Evolutionary conservation across 2,797 vertebrate genomes (phyloP).

Genomic region (Hozukius guyotensis): DNA sequence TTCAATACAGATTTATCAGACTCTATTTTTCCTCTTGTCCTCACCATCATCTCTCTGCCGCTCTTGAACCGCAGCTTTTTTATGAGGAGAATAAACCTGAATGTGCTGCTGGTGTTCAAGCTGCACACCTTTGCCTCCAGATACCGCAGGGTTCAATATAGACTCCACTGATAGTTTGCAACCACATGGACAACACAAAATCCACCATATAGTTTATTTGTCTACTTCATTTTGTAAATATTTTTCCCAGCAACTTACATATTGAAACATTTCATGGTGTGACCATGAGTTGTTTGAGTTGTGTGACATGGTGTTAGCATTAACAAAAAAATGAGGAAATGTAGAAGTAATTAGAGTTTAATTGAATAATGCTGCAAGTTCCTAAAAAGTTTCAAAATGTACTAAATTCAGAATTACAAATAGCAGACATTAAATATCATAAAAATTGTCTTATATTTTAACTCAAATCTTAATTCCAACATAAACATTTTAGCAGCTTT

Average conservation of each 20-base stretch:
- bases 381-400: neutral
- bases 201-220: neutral
- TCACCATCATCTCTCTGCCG: slow-evolving; percentile 57
- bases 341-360: neutral
- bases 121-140: slow-evolving; percentile 31
- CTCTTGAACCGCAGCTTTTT: slow-evolving; percentile 67
- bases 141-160: slow-evolving; percentile 15
- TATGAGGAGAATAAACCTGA: slow-evolving; percentile 52
- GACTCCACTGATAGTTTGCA: neutral
- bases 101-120: slow-evolving; percentile 61
- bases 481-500: neutral
- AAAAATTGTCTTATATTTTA: neutral
- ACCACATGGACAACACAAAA: neutral
- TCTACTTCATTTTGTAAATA: neutral
- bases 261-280: neutral
- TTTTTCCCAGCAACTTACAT: neutral
- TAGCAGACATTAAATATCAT: neutral
- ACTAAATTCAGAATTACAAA: neutral
- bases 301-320: neutral
- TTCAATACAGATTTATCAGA: slow-evolving; percentile 85
- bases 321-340: neutral
- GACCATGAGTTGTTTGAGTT: neutral
- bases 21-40: slow-evolving; percentile 72
- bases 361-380: neutral
- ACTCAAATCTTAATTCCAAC: neutral